Percentiles rank a stretch among this genome's conserved stretches.
phyloP scores from a whole-genome alignment of 2,888 invertebrate species.

The Athetis lepigone region DNA sequence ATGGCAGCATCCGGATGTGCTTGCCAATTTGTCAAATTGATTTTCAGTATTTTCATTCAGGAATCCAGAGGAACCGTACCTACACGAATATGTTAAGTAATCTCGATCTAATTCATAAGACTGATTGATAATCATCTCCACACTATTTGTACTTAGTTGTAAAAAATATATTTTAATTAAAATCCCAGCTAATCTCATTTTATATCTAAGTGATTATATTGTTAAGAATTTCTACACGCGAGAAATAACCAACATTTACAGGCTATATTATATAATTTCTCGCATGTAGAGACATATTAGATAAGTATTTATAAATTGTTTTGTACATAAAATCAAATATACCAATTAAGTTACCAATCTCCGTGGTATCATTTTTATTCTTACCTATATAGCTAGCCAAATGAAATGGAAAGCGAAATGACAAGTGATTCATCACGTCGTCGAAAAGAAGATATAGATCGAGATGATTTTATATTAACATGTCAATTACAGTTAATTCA shows the following conservation, averaged over 20 bases:
- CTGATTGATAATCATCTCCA: slow-evolving; percentile 41
- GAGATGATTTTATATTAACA: no score
- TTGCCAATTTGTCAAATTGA: no score
- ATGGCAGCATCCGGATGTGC: no score
- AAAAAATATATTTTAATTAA: slow-evolving; percentile 18
- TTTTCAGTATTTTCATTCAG: neutral
- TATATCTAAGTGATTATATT: neutral
- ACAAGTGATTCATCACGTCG: no score
- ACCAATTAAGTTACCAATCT: slow-evolving; percentile 20
- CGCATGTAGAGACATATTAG: neutral
- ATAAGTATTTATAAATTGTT: slow-evolving; percentile 33
- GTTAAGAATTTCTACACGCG: neutral
- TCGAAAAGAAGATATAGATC: no score
- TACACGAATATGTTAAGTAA: slow-evolving; percentile 5
- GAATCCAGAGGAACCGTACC: no score
- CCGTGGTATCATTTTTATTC: slow-evolving; percentile 14
- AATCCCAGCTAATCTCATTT: slow-evolving; percentile 31
- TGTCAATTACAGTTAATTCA: no score
- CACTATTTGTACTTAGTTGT: slow-evolving; percentile 41
- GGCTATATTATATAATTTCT: neutral
- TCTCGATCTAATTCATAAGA: slow-evolving; percentile 43
- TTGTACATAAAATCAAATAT: slow-evolving; percentile 29
- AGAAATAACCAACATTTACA: slow-evolving; percentile 4
- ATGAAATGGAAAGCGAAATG: no score
- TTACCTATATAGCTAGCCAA: no score